phyloP scores from a whole-genome alignment of 2,113 vertebrate genomes.

The Corythornis madagascariensis region DNA sequence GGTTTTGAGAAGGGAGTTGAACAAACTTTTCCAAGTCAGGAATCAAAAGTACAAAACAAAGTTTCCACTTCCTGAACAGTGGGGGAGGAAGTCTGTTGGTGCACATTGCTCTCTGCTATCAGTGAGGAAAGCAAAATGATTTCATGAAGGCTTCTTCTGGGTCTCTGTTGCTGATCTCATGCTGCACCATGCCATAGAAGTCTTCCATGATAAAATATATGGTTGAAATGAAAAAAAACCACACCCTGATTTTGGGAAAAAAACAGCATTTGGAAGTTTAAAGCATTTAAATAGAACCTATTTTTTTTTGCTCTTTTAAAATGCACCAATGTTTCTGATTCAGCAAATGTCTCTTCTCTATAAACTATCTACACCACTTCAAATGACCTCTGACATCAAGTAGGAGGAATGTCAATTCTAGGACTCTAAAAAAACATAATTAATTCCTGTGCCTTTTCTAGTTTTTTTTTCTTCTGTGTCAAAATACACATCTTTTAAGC shows the following conservation, averaged over 20 bases:
- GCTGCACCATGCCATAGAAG: neutral
- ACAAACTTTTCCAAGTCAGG: neutral
- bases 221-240: neutral
- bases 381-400: neutral
- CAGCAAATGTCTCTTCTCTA: neutral
- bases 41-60: neutral
- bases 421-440: neutral
- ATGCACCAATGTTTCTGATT: neutral
- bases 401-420: neutral
- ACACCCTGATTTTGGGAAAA: neutral
- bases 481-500: neutral
- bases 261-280: neutral
- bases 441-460: neutral
- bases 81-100: neutral
- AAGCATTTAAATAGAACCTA: neutral
- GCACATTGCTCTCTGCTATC: neutral
- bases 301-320: neutral
- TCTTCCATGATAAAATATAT: neutral
- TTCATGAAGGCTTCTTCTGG: neutral
- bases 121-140: neutral
- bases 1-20: neutral
- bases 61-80: neutral
- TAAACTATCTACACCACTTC: neutral
- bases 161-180: neutral
- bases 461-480: neutral